Conservation (phyloP, 1,140 invertebrate genomes). For the Zaprionus lachaisei region DNA sequence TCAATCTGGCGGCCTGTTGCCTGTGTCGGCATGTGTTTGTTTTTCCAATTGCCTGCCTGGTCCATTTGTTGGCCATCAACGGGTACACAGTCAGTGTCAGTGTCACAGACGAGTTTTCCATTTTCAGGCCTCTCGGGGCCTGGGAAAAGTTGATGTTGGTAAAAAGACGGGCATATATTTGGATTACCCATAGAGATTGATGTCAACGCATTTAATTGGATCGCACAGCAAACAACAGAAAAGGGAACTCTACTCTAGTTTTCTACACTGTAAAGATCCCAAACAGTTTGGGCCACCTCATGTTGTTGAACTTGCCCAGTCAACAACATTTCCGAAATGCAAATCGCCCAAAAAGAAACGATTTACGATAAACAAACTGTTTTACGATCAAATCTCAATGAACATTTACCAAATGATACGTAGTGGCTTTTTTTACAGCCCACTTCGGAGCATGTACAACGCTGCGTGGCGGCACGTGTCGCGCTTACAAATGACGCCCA, state of each 20-base stretch:
- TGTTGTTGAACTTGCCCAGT: too few species aligned
- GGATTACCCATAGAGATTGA: constrained; percentile 16
- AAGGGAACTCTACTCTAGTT: constrained; percentile 21
- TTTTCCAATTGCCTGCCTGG: constrained; percentile 66
- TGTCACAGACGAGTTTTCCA: constrained; percentile 51
- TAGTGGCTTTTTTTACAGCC: constrained; percentile 11
- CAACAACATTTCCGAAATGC: constrained; percentile 40
- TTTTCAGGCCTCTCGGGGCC: constrained; percentile 34
- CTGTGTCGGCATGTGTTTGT: constrained; percentile 72
- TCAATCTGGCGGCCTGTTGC: constrained; percentile 70
- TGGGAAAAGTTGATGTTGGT: constrained; percentile 63
- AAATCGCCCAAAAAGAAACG: constrained; percentile 47
- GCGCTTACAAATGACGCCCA: constrained; percentile 69
- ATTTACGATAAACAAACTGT: constrained; percentile 75
- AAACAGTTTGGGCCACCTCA: not conserved
- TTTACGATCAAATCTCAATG: constrained; percentile 78
- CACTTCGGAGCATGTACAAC: constrained; percentile 18
- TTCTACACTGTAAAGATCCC: not conserved
- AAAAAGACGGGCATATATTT: constrained; percentile 52
- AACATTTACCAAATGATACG: constrained; percentile 68
- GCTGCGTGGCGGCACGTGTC: constrained; percentile 54
- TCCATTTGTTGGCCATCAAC: constrained; percentile 16
- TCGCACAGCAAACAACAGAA: not conserved
- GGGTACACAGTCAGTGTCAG: constrained; percentile 47
- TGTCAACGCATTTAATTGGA: constrained; percentile 48